Conservation (phyloP, 2,797 vertebrate species). For the Coendou prehensilis region DNA sequence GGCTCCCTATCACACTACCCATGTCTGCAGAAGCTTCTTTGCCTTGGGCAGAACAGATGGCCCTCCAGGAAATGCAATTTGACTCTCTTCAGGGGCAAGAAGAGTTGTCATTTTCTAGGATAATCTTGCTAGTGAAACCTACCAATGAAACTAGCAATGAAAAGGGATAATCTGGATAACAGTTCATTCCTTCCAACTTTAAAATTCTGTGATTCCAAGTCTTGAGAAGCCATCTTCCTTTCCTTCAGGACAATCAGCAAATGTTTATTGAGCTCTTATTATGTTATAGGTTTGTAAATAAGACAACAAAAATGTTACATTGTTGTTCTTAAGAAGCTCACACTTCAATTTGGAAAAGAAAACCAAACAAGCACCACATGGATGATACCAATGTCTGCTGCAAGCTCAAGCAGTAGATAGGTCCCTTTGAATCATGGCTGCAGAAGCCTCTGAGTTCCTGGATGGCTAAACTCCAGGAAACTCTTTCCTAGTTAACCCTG, state of each 20-base stretch:
- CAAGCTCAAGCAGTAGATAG: neutral
- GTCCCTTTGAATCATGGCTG: neutral
- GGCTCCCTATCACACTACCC: neutral
- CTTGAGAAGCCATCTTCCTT: neutral
- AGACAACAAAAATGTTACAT: neutral
- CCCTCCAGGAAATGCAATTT: constrained; percentile 20
- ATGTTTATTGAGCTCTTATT: constrained; percentile 18
- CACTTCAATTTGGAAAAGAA: constrained; percentile 32
- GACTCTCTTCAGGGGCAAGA: constrained; percentile 45
- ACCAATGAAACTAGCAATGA: neutral
- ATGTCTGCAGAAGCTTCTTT: neutral
- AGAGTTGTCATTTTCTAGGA: constrained; percentile 27
- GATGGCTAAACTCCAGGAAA: neutral
- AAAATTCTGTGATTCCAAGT: constrained; percentile 2
- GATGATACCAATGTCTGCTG: neutral
- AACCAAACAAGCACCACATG: neutral
- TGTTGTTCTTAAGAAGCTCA: neutral
- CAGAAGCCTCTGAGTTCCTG: neutral
- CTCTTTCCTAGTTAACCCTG: neutral
- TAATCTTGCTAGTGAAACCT: constrained; percentile 53
- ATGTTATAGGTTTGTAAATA: neutral
- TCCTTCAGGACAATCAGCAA: neutral
- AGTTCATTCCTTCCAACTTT: neutral
- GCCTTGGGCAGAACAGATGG: constrained; percentile 32
- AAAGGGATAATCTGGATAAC: neutral